Percentiles rank a stretch among this genome's conserved stretches.
phyloP scores from a whole-genome alignment of 2,113 vertebrate genomes.

The Burhinus oedicnemus region DNA sequence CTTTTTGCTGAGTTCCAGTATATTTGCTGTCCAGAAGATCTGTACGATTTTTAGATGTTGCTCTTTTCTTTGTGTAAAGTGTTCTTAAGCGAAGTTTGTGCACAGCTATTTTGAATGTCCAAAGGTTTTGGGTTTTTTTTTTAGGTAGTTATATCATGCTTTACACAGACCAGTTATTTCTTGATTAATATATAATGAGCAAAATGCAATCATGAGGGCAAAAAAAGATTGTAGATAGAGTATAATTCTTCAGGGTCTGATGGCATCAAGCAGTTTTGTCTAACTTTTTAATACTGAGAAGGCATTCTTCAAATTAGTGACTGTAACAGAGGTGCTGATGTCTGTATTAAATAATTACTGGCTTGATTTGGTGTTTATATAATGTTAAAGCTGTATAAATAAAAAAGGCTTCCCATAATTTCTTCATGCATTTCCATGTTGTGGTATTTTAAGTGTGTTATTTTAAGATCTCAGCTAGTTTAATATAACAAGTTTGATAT shows the following conservation, averaged over 20 bases:
- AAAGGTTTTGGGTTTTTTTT: background rate
- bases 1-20: background rate
- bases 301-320: background rate
- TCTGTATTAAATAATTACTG: conserved; percentile 39
- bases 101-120: background rate
- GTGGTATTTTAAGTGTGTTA: background rate
- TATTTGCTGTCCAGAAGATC: background rate
- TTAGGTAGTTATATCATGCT: background rate
- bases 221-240: too few relatives aligned
- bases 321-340: background rate
- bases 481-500: background rate
- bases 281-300: background rate
- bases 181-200: background rate
- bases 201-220: background rate
- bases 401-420: background rate
- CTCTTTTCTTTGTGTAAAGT: background rate
- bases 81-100: background rate
- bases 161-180: background rate
- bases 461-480: background rate
- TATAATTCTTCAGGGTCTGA: background rate
- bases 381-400: background rate
- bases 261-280: background rate
- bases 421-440: background rate
- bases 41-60: background rate
- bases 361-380: conserved; percentile 43